Percentiles rank a stretch among this genome's conserved stretches.
Conservation (phyloP, 2,797 vertebrate species). For the Thamnophis elegans region DNA sequence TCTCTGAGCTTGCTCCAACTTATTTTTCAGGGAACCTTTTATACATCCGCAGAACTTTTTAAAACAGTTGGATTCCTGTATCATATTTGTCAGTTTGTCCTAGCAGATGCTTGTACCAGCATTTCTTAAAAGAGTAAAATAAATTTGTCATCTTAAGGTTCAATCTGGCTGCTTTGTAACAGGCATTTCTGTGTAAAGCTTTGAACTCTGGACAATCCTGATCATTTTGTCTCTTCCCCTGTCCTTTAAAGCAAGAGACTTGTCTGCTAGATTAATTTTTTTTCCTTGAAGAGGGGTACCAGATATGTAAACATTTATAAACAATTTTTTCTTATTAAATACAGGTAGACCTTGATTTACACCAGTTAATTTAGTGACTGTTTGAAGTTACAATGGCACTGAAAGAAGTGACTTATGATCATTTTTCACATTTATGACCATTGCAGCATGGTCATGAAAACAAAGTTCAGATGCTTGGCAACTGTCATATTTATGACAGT, state of each 20-base stretch:
- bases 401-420: too few species aligned
- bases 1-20: neutral
- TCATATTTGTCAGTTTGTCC: neutral
- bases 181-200: neutral
- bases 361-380: neutral
- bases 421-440: too few species aligned
- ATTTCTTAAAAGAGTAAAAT: neutral
- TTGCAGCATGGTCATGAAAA: too few species aligned
- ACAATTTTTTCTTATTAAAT: neutral
- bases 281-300: neutral
- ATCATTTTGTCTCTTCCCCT: neutral
- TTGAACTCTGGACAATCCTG: conserved; percentile 33
- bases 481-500: too few species aligned
- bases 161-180: neutral
- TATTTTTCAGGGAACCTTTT: neutral
- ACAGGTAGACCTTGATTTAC: neutral
- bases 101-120: neutral
- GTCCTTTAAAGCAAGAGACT: neutral
- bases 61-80: neutral
- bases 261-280: neutral
- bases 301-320: neutral
- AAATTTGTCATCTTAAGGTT: neutral
- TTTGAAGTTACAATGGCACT: neutral
- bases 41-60: neutral
- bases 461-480: too few species aligned